Percentiles rank a stretch among this genome's conserved stretches.
phyloP scores from a whole-genome alignment of 2,888 invertebrate genomes.

The Chrysolina oricalcia region DNA sequence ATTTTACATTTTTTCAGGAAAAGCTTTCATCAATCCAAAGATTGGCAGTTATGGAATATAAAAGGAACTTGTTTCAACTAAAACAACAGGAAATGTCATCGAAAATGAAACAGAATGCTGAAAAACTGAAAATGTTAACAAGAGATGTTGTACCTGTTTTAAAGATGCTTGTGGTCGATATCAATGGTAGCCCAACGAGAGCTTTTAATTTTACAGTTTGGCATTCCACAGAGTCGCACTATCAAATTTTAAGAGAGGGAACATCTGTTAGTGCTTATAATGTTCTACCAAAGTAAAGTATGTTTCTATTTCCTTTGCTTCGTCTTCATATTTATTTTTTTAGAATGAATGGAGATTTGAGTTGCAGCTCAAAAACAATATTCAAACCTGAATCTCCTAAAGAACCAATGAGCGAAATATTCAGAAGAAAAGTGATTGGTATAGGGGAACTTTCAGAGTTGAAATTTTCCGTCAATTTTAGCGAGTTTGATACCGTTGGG shows the following conservation, averaged over 20 bases:
- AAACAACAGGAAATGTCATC: conserved; percentile 61
- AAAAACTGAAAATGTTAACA: conserved; percentile 53
- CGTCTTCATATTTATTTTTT: conserved; percentile 34
- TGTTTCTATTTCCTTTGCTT: conserved; percentile 9
- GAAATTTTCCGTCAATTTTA: conserved; percentile 73
- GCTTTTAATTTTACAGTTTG: conserved; percentile 79
- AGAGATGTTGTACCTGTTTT: conserved; percentile 71
- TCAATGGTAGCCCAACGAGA: conserved; percentile 58
- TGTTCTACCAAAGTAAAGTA: conserved; percentile 72
- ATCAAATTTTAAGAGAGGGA: conserved; percentile 78
- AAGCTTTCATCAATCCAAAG: conserved; percentile 71
- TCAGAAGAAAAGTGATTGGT: conserved; percentile 62
- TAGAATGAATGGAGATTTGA: conserved; percentile 62
- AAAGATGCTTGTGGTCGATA: conserved; percentile 72
- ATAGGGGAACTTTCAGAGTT: conserved; percentile 71
- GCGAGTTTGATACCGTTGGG: conserved; percentile 85
- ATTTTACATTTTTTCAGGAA: conserved; percentile 67
- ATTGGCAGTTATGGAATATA: conserved; percentile 69
- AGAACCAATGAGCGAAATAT: conserved; percentile 50
- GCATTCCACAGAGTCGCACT: conserved; percentile 79
- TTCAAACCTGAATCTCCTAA: conserved; percentile 51
- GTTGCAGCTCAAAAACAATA: conserved; percentile 58
- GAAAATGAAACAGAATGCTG: conserved; percentile 56
- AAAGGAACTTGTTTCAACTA: conserved; percentile 65
- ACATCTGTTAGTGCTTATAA: conserved; percentile 76